Conservation (phyloP, 53 echinoderm and acorn worm genomes). For the Temnopleurus reevesii region DNA sequence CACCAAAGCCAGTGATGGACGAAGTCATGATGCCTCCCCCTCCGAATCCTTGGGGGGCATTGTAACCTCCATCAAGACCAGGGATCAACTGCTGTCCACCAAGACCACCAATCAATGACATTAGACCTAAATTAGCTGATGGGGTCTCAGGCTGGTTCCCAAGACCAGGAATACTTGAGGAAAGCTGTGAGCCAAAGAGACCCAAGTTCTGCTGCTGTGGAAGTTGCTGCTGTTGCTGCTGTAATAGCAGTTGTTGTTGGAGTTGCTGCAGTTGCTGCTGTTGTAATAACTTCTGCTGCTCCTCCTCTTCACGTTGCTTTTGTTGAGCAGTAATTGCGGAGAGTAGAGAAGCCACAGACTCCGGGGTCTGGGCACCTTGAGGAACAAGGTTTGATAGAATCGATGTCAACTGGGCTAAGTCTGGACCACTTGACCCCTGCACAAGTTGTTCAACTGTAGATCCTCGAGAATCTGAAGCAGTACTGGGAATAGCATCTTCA, state of each 20-base stretch:
- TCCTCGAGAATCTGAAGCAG: not conserved
- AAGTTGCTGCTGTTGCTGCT: slow-evolving; percentile 1
- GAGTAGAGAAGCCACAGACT: slow-evolving; percentile 21
- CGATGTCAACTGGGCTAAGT: slow-evolving; percentile 16
- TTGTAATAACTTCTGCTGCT: not conserved
- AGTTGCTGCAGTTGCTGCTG: slow-evolving; percentile 37
- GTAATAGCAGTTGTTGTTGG: slow-evolving; percentile 5
- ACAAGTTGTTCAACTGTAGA: not conserved
- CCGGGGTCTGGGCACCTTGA: not conserved
- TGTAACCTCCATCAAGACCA: slow-evolving; percentile 22
- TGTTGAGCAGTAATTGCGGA: slow-evolving; percentile 35
- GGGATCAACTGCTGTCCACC: slow-evolving; percentile 28
- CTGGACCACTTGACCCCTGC: not conserved
- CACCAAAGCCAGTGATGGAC: slow-evolving; percentile 36
- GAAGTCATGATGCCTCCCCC: slow-evolving; percentile 34
- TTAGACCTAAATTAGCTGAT: not conserved
- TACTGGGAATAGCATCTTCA: not conserved
- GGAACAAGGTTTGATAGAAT: slow-evolving; percentile 56
- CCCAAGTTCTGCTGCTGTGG: not conserved
- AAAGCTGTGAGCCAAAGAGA: slow-evolving; percentile 1
- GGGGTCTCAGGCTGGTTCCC: not conserved
- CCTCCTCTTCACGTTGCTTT: not conserved
- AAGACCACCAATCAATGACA: not conserved
- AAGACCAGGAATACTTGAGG: slow-evolving; percentile 4
- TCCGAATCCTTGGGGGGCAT: not conserved